Evolutionary conservation across 2,888 invertebrate species (phyloP), one percentile per base, ranked within the genome.

Genomic region (Galeruca laticollis): DNA sequence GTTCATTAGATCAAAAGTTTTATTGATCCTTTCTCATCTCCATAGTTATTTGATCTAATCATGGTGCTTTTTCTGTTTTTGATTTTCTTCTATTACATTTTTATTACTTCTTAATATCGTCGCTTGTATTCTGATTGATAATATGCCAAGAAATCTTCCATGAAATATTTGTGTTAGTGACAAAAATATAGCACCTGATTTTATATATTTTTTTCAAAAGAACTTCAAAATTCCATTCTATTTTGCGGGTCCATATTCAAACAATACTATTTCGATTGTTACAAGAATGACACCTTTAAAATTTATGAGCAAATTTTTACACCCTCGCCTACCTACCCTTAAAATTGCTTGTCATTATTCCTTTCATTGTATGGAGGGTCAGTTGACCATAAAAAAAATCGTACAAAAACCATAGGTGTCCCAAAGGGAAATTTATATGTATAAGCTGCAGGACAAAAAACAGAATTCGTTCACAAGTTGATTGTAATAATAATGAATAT

Each of bases 241-340:
- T 37, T 37, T 37, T 11, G 35, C 13, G 11, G 11, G 13, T 11
- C 35, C 13, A 2, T 8, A 11, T 49, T 8, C 1, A 18, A 8
- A 20, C 10, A 9, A 49, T n/a, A n/a, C n/a, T n/a, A 49, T 51
- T 18, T 51, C 18, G 2, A 51, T 21, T 51, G 10, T 51, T 18
- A 51, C 21, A 18, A 51, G 51, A 51, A 51, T 18, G 20, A 51
- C 51, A 51, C 51, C 51, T 51, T 40, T 51, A 2, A 51, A 51
- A 51, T 51, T 21, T 51, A 51, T 13, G 20, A 51, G 1, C 40
- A 40, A 40, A 40, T 40, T n/a, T 40, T 40, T n/a, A 40, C 51
- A 51, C 51, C 18, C 51, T 51, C 21, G 13, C 21, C 51, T 51
- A 51, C 51, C 51, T 51, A 51, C 51, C 51, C 51, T 51, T 49